Evolutionary conservation across 2,113 vertebrate species (phyloP), one percentile per base, ranked within the genome.

Genomic region (Bubo scandiacus): DNA sequence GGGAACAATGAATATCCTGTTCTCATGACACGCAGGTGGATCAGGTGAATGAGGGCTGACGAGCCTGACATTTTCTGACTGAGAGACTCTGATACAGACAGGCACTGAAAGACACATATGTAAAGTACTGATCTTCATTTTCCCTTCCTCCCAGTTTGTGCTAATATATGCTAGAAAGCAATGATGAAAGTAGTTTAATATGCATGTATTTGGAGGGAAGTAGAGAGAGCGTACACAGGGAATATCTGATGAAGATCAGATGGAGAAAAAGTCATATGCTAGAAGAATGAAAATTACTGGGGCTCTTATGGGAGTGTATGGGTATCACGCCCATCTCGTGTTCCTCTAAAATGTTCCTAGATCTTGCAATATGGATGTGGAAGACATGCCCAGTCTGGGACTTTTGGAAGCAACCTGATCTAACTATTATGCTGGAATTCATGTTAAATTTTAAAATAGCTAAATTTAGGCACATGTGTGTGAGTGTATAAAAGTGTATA

Each of bases 241-340:
- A 78, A 43, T 57, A 65, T 23, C 16, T 70, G n/a, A 16, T 30
- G 15, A 91, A 66, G 22, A 66, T 43, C 20, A 79, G 26, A 71
- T 12, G 70, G 14, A 77, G 30, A 21, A 73, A 71, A 92, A 66
- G 29, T 34, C 34, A 15, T 29, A 17, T 55, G 6, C 2, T 47
- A 43, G 30, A 62, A 47, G 23, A 81, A 61, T 74, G 26, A 70
- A 59, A 22, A 27, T 84, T 68, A 61, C 10, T 38, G 13, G 45
- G 13, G 3, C 42, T 17, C 8, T 58, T 66, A 42, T 7, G 5
- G 59, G 16, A n/a, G 2, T 68, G 90, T 81, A 55, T 55, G 12
- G 5, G 4, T 70, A 70, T 61, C 32, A 42, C 1, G 4, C 1
- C 11, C 17, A 27, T 27, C 16, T 78, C 0, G 0, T 38, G 3